phyloP scores from a whole-genome alignment of 2,888 invertebrate species.

The Cheilosia impressa region DNA sequence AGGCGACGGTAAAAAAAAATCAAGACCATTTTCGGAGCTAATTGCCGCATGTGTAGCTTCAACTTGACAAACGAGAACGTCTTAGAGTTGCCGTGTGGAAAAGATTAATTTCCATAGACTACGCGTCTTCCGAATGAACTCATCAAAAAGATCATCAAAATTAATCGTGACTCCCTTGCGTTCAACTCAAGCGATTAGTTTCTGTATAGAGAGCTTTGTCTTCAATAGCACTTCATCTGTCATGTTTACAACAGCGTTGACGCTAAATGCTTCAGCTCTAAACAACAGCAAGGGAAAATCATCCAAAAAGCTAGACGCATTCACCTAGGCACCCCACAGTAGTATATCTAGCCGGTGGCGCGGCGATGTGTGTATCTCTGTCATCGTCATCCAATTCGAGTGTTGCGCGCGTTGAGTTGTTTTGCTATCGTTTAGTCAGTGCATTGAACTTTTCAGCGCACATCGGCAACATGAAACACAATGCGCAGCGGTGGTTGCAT shows the following conservation, averaged over 20 bases:
- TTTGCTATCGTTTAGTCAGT: conserved; percentile 41
- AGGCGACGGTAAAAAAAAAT: too few relatives aligned
- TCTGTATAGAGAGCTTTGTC: background rate
- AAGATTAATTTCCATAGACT: too few relatives aligned
- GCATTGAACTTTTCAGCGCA: conserved; percentile 51
- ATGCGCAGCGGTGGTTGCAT: conserved; percentile 59
- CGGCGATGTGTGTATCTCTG: conserved; percentile 39
- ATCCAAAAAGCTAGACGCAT: background rate
- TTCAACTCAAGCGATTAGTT: conserved; percentile 33
- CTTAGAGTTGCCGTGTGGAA: too few relatives aligned
- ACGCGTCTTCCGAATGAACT: too few relatives aligned
- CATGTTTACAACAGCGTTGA: conserved; percentile 52
- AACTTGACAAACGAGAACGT: too few relatives aligned
- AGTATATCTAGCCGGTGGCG: background rate
- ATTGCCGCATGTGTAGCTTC: too few relatives aligned
- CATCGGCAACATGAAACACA: conserved; percentile 68
- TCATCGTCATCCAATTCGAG: conserved; percentile 34
- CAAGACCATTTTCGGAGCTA: too few relatives aligned
- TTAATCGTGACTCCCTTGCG: background rate
- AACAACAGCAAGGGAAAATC: conserved; percentile 21
- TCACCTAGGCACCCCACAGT: background rate
- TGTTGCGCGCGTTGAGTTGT: conserved; percentile 45
- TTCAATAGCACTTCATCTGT: conserved; percentile 48
- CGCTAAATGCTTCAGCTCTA: conserved; percentile 26
- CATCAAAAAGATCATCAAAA: conserved; percentile 8